Evolutionary conservation across 2,797 vertebrate species (phyloP), one percentile per base, ranked within the genome.

Genomic region (Ibycter americanus): DNA sequence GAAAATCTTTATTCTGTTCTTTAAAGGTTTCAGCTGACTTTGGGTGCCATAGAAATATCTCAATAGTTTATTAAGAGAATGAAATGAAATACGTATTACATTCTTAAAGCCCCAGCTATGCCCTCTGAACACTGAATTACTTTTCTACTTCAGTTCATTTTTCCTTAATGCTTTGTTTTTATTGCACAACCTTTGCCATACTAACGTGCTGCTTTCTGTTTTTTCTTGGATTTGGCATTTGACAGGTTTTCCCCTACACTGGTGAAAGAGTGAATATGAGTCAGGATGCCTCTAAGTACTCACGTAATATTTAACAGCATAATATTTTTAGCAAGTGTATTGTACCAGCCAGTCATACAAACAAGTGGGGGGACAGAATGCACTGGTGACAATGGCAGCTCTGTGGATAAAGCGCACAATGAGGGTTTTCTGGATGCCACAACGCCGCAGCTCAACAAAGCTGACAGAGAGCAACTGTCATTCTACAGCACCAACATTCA

Each of bases 401-500:
- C 90, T 98, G 95, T 97, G 94, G 85, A 67, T 77, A 73, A 88
- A 65, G 67, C 0, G 4, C 76, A 97, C 97, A 97, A 96, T 94
- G 90, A 84, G 54, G 36, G 95, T 67, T 96, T 94, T 96, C 89
- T 94, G 81, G 93, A 84, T 85, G 87, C 76, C 76, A 76, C 92
- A 76, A 78, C 15, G 5, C 93, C 87, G 78, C 89, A 89, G 88
- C 87, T 91, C 94, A 96, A 96, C 97, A 97, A 93, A 78, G 63
- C 96, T 89, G 94, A 97, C 96, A 98, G 96, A 89, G 93, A 90
- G 94, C 90, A 93, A 97, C 94, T 97, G 96, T 97, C 79, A 7
- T 80, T 94, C 72, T 91, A 96, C 89, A 97, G 95, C 91, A 92
- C 92, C 90, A 78, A 95, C 92, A 97, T 97, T 97, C 97, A 97